Conservation (phyloP, 2,888 invertebrate species). For the Heteromurus nitidus region DNA sequence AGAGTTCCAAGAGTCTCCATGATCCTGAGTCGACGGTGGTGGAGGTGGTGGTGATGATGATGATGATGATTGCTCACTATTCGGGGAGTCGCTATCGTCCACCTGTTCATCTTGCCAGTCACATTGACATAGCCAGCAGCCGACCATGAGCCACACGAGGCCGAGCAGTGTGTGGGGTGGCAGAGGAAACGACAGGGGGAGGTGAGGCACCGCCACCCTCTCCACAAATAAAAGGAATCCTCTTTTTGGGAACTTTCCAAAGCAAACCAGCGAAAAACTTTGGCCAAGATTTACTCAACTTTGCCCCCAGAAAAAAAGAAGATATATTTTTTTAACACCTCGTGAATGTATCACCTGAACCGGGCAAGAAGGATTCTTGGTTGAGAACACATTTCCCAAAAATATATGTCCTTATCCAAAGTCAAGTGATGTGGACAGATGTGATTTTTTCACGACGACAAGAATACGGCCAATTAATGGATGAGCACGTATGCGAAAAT, state of each 20-base stretch:
- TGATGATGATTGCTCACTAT: conserved; percentile 12
- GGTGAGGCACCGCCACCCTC: conserved; percentile 67
- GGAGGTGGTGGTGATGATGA: conserved; percentile 9
- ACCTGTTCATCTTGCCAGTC: conserved; percentile 64
- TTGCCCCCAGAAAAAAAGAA: too few species aligned
- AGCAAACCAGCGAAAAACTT: too few species aligned
- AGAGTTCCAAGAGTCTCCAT: too few species aligned
- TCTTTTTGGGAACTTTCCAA: background rate
- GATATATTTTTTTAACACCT: too few species aligned
- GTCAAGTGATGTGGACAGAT: too few species aligned
- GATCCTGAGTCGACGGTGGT: background rate
- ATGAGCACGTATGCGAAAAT: conserved; percentile 15
- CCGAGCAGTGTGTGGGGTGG: conserved; percentile 67
- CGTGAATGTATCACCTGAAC: too few species aligned
- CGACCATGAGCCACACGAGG: conserved; percentile 68
- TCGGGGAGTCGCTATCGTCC: conserved; percentile 34
- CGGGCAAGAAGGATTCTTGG: too few species aligned
- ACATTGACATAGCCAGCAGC: conserved; percentile 69
- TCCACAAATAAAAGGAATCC: background rate
- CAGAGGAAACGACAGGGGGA: conserved; percentile 68
- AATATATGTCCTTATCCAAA: too few species aligned
- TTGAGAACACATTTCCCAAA: too few species aligned
- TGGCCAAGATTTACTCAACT: too few species aligned
- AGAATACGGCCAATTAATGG: conserved; percentile 23
- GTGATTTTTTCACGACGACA: too few species aligned